These are phyloP conservation scores for Ciona savignyi DNA, from an alignment of 23 tunicate genomes.

Conservation along the genomic window DNA sequence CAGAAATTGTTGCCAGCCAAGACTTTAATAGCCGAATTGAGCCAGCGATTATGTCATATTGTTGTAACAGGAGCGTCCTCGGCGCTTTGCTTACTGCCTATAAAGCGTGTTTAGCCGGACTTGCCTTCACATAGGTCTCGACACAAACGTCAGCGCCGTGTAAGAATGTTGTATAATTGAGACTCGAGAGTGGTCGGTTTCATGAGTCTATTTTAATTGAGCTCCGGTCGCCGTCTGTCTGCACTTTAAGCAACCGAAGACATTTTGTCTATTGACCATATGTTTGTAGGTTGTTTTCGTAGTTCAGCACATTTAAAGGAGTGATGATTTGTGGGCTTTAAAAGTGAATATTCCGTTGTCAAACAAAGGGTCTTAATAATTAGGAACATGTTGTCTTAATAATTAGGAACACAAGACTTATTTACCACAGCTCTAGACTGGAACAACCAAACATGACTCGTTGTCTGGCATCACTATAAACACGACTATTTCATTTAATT, in stretches of 20 bases:
- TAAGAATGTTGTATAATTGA: not conserved
- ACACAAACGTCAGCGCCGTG: not conserved
- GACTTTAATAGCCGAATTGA: not conserved
- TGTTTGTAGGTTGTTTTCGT: no score
- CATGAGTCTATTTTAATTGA: not conserved
- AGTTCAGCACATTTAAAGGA: no score
- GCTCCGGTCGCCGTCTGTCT: not conserved
- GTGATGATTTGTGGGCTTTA: no score
- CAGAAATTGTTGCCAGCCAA: not conserved
- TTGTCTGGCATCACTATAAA: no score
- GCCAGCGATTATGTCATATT: not conserved
- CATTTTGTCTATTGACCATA: not conserved
- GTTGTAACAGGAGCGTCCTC: not conserved
- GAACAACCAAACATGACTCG: no score
- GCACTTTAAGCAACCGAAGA: not conserved
- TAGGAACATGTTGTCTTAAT: no score
- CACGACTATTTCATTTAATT: no score
- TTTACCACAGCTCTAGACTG: no score
- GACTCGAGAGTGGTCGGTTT: not conserved
- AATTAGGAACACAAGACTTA: no score
- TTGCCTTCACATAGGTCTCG: not conserved
- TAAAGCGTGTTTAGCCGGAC: not conserved
- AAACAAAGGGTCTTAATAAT: no score
- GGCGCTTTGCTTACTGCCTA: not conserved
- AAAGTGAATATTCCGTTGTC: no score